Conservation (phyloP, 2,888 invertebrate genomes). For the Hirudinaria manillensis region DNA sequence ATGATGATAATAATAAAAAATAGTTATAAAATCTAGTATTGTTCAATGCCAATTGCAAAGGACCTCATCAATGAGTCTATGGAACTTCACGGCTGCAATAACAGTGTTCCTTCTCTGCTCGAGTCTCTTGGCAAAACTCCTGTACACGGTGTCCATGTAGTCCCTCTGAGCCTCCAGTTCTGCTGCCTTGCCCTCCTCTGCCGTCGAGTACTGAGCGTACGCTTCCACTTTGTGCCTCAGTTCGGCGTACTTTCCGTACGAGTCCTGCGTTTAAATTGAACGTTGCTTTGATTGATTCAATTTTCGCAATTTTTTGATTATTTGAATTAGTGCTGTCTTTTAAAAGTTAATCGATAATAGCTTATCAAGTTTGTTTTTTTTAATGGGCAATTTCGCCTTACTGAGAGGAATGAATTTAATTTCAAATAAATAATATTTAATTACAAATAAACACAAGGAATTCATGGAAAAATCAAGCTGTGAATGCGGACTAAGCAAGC, state of each 20-base stretch:
- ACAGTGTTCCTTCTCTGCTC: conserved; percentile 69
- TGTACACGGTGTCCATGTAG: conserved; percentile 75
- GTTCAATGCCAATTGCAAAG: neutral
- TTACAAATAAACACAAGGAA: no score
- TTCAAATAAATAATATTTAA: no score
- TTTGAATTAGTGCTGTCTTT: no score
- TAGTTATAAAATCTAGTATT: no score
- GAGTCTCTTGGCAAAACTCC: conserved; percentile 69
- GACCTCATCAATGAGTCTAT: conserved; percentile 68
- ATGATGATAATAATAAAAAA: no score
- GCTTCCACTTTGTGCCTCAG: conserved; percentile 64
- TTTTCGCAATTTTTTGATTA: no score
- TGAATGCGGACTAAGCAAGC: no score
- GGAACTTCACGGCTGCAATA: conserved; percentile 70
- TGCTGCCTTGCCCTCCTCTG: conserved; percentile 45
- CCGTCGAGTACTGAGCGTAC: neutral
- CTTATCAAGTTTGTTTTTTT: neutral
- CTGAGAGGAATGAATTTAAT: no score
- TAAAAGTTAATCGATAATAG: no score
- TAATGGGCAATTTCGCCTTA: no score
- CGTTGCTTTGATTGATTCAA: neutral
- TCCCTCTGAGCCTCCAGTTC: conserved; percentile 69
- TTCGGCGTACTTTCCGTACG: conserved; percentile 73
- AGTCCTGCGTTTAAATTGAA: conserved; percentile 58
- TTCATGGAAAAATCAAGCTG: no score